Evolutionary conservation across 2,797 vertebrate genomes (phyloP).

Genomic region (Tragelaphus eurycerus): DNA sequence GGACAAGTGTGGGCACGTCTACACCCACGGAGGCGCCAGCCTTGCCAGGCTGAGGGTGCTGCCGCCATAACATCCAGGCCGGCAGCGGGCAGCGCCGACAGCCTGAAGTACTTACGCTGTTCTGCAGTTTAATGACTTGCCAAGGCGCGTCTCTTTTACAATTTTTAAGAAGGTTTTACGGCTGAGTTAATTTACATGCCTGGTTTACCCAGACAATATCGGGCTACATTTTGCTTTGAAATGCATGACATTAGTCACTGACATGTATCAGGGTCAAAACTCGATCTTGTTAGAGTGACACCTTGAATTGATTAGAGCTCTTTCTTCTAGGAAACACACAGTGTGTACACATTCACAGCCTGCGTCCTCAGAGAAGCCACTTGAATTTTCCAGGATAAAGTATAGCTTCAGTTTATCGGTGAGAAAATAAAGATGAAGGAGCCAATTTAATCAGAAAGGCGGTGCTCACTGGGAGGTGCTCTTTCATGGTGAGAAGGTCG

Average conservation of each 20-base stretch:
- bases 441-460: not conserved
- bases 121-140: slow-evolving; percentile 51
- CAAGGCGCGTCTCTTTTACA: not conserved
- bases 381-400: not conserved
- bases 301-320: slow-evolving; percentile 47
- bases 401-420: not conserved
- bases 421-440: not conserved
- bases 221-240: slow-evolving; percentile 53
- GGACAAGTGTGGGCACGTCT: not conserved
- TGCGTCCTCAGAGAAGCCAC: not conserved
- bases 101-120: slow-evolving; percentile 60
- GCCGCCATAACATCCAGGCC: not conserved
- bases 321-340: not conserved
- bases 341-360: not conserved
- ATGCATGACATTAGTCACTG: slow-evolving; percentile 47
- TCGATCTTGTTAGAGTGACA: not conserved
- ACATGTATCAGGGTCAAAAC: slow-evolving; percentile 30
- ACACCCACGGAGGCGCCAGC: too few relatives aligned
- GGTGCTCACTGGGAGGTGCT: not conserved
- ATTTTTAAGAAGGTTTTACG: slow-evolving; percentile 56
- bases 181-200: slow-evolving; percentile 69
- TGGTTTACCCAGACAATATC: slow-evolving; percentile 53
- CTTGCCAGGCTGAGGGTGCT: not conserved
- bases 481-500: not conserved
- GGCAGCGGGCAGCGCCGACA: slow-evolving; percentile 6